Conservation (phyloP, 2,113 vertebrate genomes). For the Cephalopterus ornatus region DNA sequence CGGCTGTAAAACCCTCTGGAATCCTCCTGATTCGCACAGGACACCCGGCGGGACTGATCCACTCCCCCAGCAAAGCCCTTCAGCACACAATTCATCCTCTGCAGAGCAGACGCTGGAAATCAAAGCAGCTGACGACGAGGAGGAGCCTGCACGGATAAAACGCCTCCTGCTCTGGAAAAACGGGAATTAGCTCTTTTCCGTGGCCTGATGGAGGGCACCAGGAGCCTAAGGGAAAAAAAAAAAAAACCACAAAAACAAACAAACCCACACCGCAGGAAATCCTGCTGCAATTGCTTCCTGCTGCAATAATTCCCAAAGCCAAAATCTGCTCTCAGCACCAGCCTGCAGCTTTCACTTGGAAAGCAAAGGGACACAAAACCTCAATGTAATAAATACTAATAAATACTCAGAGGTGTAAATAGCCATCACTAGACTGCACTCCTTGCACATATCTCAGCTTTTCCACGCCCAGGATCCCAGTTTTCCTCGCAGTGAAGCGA, state of each 20-base stretch:
- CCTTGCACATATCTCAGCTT: background rate
- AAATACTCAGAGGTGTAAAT: background rate
- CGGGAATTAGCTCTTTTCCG: background rate
- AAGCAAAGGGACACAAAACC: background rate
- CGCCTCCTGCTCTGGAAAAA: background rate
- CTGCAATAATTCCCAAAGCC: too few relatives aligned
- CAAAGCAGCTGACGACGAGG: background rate
- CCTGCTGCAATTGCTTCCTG: fast-evolving
- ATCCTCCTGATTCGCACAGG: background rate
- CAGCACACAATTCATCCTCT: background rate
- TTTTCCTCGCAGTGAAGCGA: fast-evolving
- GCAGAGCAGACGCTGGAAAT: too few relatives aligned
- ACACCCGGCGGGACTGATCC: background rate
- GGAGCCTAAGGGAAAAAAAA: background rate
- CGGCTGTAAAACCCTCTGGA: background rate
- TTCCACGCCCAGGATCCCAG: background rate
- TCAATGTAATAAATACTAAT: too few relatives aligned
- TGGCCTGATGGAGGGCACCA: background rate
- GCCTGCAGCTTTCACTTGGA: background rate
- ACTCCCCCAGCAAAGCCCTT: too few relatives aligned
- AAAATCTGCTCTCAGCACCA: background rate
- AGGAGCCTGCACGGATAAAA: background rate
- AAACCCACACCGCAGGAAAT: background rate
- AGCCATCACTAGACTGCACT: fast-evolving
- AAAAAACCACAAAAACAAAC: too few relatives aligned